phyloP scores from a whole-genome alignment of 2,888 invertebrate genomes.

The Drosophila birchii region DNA sequence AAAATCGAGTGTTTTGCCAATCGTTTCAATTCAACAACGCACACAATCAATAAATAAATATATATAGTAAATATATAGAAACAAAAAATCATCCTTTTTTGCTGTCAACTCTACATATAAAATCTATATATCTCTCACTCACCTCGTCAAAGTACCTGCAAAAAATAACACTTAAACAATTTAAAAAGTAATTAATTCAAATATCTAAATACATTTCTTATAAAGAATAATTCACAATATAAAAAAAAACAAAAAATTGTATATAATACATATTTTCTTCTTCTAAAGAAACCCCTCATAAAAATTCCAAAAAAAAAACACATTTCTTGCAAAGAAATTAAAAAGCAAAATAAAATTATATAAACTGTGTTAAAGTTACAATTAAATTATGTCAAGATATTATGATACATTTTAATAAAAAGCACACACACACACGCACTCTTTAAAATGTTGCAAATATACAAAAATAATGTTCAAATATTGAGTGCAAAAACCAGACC shows the following conservation, averaged over 20 bases:
- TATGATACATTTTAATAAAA: conserved; percentile 38
- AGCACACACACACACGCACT: conserved; percentile 15
- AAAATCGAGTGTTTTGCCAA: conserved; percentile 34
- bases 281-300: conserved; percentile 17
- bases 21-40: conserved; percentile 48
- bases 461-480: conserved; percentile 43
- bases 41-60: conserved; percentile 45
- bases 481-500: conserved; percentile 70
- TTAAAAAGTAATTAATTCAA: conserved; percentile 24
- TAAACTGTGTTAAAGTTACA: conserved; percentile 15
- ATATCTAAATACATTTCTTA: conserved; percentile 25
- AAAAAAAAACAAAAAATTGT: conserved; percentile 16
- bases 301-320: conserved; percentile 17
- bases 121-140: conserved; percentile 59
- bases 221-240: conserved; percentile 22
- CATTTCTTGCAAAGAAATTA: conserved; percentile 51
- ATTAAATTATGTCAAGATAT: conserved; percentile 37
- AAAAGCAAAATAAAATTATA: conserved; percentile 10
- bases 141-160: conserved; percentile 80
- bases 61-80: conserved; percentile 21
- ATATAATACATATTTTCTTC: conserved; percentile 26
- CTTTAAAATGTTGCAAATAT: conserved; percentile 58
- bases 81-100: conserved; percentile 46
- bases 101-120: conserved; percentile 46
- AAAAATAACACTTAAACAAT: conserved; percentile 46